Evolutionary conservation across 1,140 invertebrate genomes (phyloP), one percentile per base, ranked within the genome.

Genomic region (Sarcophaga peregrina): DNA sequence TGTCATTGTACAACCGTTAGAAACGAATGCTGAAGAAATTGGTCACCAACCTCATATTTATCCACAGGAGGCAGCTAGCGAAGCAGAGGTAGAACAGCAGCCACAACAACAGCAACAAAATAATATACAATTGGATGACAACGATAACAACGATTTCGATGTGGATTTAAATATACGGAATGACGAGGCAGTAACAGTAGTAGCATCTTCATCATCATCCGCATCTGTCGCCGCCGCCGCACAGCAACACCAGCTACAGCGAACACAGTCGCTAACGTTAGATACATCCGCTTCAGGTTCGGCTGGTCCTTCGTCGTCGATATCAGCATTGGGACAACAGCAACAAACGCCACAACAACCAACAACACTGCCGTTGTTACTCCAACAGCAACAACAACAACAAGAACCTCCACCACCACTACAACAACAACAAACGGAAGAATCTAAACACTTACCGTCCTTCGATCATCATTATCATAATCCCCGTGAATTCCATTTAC

Each of bases 181-280:
- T 73, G 81, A 62, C 74, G 85, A 85, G 37, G 84, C 46, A 52
- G 11, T 46, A 75, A 17, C 85, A 84, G 86, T 85, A 85, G 83
- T 86, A 75, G 8, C 82, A 86, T 76, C 83, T 47, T 72, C 75
- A 81, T 1, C 73, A 68, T 50, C 73, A 37, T 37, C 25, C 25
- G 25, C 25, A 37, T 37, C 25, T 4, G 25, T 37, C 25, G 25
- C 25, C 25, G 25, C 25, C 25, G 25, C 25, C 25, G 25, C 25
- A 46, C 83, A 84, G 45, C 46, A 25, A 73, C 80, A 78, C 20
- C 15, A 83, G 82, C 73, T 48, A 20, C 50, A 82, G 81, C 73
- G 80, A 48, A 73, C 84, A 86, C 37, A 84, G 85, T 52, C 82
- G 86, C 82, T 87, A 72, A 81, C 37, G 8, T 45, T 81, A 81